A percentile compares a stretch with the other conserved stretches of the same genome.
Evolutionary conservation across 2,113 vertebrate genomes (phyloP).

Genomic region (Gallinago paraguaiae): DNA sequence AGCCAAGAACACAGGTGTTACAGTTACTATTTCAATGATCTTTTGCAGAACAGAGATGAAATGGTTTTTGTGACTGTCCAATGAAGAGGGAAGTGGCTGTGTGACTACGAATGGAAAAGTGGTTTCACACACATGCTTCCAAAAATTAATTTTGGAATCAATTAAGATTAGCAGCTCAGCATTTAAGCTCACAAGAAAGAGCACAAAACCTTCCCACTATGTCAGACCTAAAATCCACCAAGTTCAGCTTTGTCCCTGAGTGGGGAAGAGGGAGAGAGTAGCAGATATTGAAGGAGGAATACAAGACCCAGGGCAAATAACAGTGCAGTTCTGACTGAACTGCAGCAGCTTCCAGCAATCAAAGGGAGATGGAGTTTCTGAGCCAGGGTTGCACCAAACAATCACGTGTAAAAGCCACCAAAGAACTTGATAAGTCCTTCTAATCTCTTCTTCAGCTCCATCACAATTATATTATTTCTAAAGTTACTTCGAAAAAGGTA

Average conservation of each 20-base stretch:
- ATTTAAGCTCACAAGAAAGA: neutral
- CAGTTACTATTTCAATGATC: neutral
- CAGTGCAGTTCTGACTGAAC: neutral
- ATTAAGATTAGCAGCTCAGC: neutral
- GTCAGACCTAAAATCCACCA: neutral
- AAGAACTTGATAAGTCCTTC: neutral
- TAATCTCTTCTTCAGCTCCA: neutral
- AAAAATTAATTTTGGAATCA: neutral
- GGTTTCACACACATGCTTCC: neutral
- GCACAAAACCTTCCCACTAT: neutral
- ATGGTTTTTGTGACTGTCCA: neutral
- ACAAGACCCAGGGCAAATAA: neutral
- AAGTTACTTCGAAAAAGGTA: neutral
- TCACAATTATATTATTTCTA: neutral
- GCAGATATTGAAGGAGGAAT: neutral
- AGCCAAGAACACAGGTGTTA: neutral
- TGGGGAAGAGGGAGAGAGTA: neutral
- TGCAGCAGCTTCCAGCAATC: neutral
- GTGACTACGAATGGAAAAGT: neutral
- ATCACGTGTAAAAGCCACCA: neutral
- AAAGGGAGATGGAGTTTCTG: neutral
- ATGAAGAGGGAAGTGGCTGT: neutral
- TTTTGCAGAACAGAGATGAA: conserved; percentile 8
- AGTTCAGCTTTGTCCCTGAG: neutral
- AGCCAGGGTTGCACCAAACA: neutral